Evolutionary conservation across 2,797 vertebrate genomes (phyloP), one percentile per base, ranked within the genome.

Genomic region (Arctocebus calabarensis): DNA sequence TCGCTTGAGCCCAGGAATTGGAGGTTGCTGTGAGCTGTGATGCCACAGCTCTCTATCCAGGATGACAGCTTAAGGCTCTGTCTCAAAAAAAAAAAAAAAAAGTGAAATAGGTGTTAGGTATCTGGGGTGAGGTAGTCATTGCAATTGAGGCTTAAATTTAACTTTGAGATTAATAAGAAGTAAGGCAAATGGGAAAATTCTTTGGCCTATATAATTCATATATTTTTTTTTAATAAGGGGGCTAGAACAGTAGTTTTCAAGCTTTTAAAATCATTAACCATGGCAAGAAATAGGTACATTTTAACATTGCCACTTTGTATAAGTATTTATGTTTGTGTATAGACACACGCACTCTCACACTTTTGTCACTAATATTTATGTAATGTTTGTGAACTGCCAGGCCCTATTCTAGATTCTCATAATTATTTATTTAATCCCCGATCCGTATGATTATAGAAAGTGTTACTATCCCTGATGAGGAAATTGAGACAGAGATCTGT

Each of bases 141-240:
- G 11, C 82, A 64, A 93, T 3, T 32, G n/a, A 62, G 45, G 71
- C 90, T 66, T 93, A 73, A 43, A 45, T 88, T 59, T 84, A 92
- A 81, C 5, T 77, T 32, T 77, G 70, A 66, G 34, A 14, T 75
- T 92, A 55, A 37, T 16, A 70, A 87, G 62, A 88, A 45, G 11
- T 82, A 40, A 61, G 27, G 29, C 20, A 81, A 89, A 62, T 61
- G 17, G 68, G 62, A 75, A 88, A 74, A 88, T 34, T 84, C 34
- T 75, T 96, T 90, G 43, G 12, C 34, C 25, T 94, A 34, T 43
- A 16, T 90, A 61, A 89, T 59, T 20, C 94, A 29, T 61, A 0
- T 37, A 74, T 86, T 59, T 71, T n/a, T 45, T 45, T 45, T 45
- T 45, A 45, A 17, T 55, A 55, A 62, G 45, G 71, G 55, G n/a